Conservation (phyloP, 2,797 vertebrate species). For the Labroides dimidiatus region DNA sequence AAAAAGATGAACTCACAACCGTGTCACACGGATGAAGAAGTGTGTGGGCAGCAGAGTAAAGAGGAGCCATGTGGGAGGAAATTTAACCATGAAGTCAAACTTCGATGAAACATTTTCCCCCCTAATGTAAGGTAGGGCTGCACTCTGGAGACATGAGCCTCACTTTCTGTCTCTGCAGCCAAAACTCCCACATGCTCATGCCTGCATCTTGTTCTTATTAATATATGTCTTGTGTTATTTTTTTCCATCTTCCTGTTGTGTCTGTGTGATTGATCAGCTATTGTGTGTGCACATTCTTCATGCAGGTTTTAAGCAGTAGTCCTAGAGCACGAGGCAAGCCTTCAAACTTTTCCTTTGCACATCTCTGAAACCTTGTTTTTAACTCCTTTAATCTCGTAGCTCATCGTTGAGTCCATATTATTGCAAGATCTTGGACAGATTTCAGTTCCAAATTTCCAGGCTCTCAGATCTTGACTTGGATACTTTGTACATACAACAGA, state of each 20-base stretch:
- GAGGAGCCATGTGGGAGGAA: slow-evolving; percentile 64
- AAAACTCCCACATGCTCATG: slow-evolving; percentile 47
- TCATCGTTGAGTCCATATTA: slow-evolving; percentile 2
- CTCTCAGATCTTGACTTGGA: neutral
- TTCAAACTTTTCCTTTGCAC: neutral
- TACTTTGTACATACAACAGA: slow-evolving; percentile 7
- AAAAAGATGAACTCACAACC: slow-evolving; percentile 4
- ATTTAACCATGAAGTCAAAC: slow-evolving; percentile 52
- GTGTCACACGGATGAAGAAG: slow-evolving; percentile 39
- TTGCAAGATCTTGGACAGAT: slow-evolving; percentile 5
- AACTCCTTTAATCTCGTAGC: slow-evolving; percentile 1
- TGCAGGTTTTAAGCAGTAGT: neutral
- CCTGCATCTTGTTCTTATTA: slow-evolving; percentile 59
- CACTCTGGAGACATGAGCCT: slow-evolving; percentile 40
- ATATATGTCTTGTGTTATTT: slow-evolving; percentile 30
- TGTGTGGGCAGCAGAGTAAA: slow-evolving; percentile 53
- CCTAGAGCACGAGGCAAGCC: neutral
- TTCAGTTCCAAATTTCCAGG: neutral
- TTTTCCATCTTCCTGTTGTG: slow-evolving; percentile 17
- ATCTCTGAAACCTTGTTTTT: neutral
- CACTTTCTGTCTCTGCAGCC: slow-evolving; percentile 48
- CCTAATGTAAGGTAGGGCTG: slow-evolving; percentile 65
- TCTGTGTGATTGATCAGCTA: neutral
- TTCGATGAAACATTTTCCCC: slow-evolving; percentile 42
- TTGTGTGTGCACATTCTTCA: neutral